phyloP scores from a whole-genome alignment of 2,888 invertebrate genomes.

The Campoplex nolae region DNA sequence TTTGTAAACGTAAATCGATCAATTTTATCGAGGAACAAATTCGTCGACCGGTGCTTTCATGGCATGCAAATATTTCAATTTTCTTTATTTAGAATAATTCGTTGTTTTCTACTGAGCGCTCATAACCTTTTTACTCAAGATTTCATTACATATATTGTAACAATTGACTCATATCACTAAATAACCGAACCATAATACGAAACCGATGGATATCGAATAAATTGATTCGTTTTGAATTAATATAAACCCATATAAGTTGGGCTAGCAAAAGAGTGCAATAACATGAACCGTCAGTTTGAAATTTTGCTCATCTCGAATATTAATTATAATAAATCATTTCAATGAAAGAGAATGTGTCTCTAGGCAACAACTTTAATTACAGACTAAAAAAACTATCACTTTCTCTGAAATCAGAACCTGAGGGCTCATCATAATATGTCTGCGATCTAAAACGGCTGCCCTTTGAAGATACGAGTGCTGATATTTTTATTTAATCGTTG shows the following conservation, averaged over 20 bases:
- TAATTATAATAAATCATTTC: not conserved
- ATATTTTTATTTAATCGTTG: not conserved
- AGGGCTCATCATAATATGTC: not conserved
- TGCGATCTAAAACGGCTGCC: not conserved
- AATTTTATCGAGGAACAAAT: slow-evolving; percentile 22
- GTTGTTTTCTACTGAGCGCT: not conserved
- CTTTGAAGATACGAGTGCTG: not conserved
- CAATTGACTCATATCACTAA: not conserved
- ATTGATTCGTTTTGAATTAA: not conserved
- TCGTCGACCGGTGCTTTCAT: not conserved
- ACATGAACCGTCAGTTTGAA: not conserved
- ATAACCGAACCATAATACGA: not conserved
- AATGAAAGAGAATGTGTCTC: not conserved
- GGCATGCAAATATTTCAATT: not conserved
- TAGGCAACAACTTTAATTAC: not conserved
- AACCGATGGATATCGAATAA: too few species aligned
- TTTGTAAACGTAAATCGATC: slow-evolving; percentile 40
- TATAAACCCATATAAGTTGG: not conserved
- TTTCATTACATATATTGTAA: not conserved
- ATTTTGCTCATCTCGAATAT: not conserved
- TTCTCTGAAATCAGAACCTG: slow-evolving; percentile 75
- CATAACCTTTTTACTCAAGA: not conserved
- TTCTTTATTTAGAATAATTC: not conserved
- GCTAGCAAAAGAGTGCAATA: not conserved
- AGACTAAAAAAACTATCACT: slow-evolving; percentile 66